Evolutionary conservation across 1,140 invertebrate genomes (phyloP).

Genomic region (Ylistrum balloti): DNA sequence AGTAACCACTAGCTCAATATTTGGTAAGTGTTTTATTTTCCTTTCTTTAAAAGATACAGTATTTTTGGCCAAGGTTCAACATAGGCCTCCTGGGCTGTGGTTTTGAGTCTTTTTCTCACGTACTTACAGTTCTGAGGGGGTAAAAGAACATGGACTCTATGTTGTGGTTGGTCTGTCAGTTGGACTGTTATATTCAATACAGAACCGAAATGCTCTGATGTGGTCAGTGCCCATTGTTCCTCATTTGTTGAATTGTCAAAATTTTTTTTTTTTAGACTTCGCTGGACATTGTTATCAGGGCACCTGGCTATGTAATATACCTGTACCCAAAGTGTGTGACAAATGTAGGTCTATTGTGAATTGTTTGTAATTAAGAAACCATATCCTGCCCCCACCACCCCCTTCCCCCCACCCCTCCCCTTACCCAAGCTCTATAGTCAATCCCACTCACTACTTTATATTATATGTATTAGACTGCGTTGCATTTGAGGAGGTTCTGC

Average conservation of each 20-base stretch:
- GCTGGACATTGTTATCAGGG: slow-evolving; percentile 9
- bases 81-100: not conserved
- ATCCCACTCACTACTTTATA: no score
- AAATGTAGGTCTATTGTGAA: not conserved
- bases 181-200: not conserved
- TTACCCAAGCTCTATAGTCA: no score
- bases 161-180: not conserved
- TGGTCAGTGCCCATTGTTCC: not conserved
- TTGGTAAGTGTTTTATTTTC: not conserved
- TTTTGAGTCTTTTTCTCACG: slow-evolving; percentile 26
- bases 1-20: not conserved
- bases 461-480: not conserved
- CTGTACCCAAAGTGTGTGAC: not conserved
- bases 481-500: not conserved
- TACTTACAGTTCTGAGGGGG: not conserved
- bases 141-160: not conserved
- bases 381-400: not conserved
- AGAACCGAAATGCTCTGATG: not conserved
- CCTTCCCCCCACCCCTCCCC: not conserved
- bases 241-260: not conserved
- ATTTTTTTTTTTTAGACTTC: not conserved
- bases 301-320: not conserved
- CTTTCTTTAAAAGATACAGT: not conserved
- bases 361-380: not conserved
- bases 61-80: slow-evolving; percentile 27